Percentiles rank a stretch among this genome's conserved stretches.
Evolutionary conservation across 2,888 invertebrate species (phyloP).

Genomic region (Steinernema scapterisci): DNA sequence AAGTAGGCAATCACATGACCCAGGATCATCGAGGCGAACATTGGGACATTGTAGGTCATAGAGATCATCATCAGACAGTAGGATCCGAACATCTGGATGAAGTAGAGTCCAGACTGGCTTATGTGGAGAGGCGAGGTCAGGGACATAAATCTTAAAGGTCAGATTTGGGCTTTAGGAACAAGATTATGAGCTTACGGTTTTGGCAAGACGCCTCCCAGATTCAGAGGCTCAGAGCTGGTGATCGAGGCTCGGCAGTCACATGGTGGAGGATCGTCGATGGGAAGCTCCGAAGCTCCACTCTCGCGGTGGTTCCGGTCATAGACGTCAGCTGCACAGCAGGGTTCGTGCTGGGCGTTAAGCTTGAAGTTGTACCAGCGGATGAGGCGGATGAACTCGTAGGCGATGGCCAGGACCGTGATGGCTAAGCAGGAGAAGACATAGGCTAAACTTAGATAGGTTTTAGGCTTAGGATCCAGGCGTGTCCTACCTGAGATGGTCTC

Average conservation of each 20-base stretch:
- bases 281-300: conserved; percentile 6
- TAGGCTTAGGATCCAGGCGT: background rate
- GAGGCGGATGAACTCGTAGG: conserved; percentile 43
- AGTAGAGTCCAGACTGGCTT: conserved; percentile 47
- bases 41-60: conserved; percentile 63
- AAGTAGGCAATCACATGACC: conserved; percentile 59
- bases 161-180: background rate
- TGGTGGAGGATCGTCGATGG: background rate
- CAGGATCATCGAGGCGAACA: conserved; percentile 43
- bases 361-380: conserved; percentile 29
- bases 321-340: conserved; percentile 34
- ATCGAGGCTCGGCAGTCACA: conserved; percentile 22
- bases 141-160: conserved; percentile 42
- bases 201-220: background rate
- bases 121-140: conserved; percentile 38
- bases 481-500: conserved; percentile 44
- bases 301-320: background rate
- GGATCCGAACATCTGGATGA: conserved; percentile 51
- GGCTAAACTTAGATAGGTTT: conserved; percentile 41
- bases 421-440: conserved; percentile 59
- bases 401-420: conserved; percentile 47
- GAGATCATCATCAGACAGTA: conserved; percentile 58
- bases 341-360: conserved; percentile 24
- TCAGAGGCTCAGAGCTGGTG: background rate
- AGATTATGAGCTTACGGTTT: background rate